phyloP scores from a whole-genome alignment of 2,888 invertebrate genomes.

The Cerceris ruficornis region DNA sequence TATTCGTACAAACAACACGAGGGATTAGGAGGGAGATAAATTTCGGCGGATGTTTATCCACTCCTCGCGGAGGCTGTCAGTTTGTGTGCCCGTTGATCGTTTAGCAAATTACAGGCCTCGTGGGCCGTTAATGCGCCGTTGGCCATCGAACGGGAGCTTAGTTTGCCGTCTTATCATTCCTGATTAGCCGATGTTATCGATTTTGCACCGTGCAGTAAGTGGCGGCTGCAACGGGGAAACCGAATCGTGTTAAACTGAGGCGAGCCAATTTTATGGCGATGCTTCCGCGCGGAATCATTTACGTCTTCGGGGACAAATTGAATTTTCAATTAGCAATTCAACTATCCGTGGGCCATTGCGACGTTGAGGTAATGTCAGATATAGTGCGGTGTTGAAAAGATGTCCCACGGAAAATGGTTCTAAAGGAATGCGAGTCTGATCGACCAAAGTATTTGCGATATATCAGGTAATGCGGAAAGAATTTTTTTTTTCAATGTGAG shows the following conservation, averaged over 20 bases:
- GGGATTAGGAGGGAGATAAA: constrained; percentile 30
- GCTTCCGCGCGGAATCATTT: background rate
- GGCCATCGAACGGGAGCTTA: constrained; percentile 6
- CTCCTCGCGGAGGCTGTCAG: constrained; percentile 24
- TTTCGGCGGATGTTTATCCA: constrained; percentile 31
- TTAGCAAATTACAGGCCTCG: constrained; percentile 27
- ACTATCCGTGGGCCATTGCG: too few relatives aligned
- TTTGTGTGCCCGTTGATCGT: constrained; percentile 40
- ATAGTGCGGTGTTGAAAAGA: too few relatives aligned
- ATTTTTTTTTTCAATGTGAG: too few relatives aligned
- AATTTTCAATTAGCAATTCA: too few relatives aligned
- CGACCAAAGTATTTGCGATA: too few relatives aligned
- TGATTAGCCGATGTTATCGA: constrained; percentile 29
- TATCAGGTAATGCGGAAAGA: too few relatives aligned
- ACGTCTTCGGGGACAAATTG: too few relatives aligned
- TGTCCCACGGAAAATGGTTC: too few relatives aligned
- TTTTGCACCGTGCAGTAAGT: constrained; percentile 7
- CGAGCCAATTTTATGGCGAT: background rate
- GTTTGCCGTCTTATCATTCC: constrained; percentile 16
- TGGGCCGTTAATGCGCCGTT: background rate
- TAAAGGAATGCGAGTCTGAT: too few relatives aligned
- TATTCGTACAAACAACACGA: constrained; percentile 38
- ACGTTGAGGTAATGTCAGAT: too few relatives aligned
- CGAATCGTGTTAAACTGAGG: background rate
- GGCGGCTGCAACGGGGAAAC: background rate